Evolutionary conservation across 1,140 invertebrate species (phyloP).

Genomic region (Euschistus heros): DNA sequence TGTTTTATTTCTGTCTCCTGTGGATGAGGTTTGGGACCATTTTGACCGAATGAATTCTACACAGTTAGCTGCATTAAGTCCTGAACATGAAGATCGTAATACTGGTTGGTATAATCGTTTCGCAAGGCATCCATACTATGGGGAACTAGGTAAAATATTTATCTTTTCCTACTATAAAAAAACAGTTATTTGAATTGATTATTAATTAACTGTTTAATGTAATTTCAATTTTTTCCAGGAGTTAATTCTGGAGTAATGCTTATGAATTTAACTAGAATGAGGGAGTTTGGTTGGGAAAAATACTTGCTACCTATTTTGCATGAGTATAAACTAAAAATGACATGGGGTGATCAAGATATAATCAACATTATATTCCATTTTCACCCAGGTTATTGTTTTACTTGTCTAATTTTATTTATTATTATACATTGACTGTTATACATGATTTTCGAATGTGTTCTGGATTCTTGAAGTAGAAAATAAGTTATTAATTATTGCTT

Average conservation of each 20-base stretch:
- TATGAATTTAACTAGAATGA: conserved; percentile 90
- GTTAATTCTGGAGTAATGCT: conserved; percentile 94
- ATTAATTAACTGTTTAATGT: neutral
- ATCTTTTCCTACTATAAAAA: neutral
- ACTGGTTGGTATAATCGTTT: conserved; percentile 94
- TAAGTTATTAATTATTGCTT: no score
- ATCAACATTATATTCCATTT: conserved; percentile 92
- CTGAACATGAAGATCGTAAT: conserved; percentile 82
- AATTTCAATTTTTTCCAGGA: conserved; percentile 44
- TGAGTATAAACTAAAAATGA: conserved; percentile 75
- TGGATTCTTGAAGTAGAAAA: no score
- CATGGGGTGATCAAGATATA: conserved; percentile 96
- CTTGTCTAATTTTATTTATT: neutral
- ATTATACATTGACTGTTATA: no score
- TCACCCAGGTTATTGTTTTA: conserved; percentile 51
- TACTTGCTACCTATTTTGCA: conserved; percentile 75
- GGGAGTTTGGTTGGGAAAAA: conserved; percentile 70
- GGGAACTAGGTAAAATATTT: conserved; percentile 51
- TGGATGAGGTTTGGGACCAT: conserved; percentile 69
- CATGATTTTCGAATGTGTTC: no score
- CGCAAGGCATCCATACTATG: conserved; percentile 89
- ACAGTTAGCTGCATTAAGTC: conserved; percentile 76
- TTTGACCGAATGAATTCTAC: conserved; percentile 74
- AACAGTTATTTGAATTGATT: neutral
- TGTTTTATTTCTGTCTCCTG: conserved; percentile 71